Conservation (phyloP, 2,797 vertebrate genomes). For the Eulemur coronatus region DNA sequence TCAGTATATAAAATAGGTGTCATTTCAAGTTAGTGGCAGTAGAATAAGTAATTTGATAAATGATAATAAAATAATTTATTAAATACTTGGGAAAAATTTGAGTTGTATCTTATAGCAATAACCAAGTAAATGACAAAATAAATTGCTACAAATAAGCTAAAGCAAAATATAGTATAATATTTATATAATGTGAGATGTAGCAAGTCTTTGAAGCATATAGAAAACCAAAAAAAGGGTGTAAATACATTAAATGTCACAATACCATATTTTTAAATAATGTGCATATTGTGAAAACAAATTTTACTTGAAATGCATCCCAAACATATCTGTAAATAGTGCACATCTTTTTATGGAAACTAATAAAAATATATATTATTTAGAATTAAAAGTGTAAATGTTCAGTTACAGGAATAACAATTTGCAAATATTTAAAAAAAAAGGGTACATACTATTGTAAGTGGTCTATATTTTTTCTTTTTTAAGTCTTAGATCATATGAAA, state of each 20-base stretch:
- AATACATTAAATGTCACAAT: not conserved
- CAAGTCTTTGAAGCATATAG: not conserved
- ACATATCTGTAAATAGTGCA: not conserved
- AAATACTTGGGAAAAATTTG: not conserved
- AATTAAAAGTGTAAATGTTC: not conserved
- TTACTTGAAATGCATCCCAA: not conserved
- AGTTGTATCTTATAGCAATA: not conserved
- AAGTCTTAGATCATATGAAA: not conserved
- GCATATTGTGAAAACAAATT: not conserved
- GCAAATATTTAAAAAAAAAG: not conserved
- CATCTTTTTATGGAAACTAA: not conserved
- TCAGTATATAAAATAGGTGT: not conserved
- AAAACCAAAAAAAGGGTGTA: not conserved
- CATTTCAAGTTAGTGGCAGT: not conserved
- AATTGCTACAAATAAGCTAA: not conserved
- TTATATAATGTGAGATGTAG: not conserved
- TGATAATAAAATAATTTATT: not conserved
- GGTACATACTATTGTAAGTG: not conserved
- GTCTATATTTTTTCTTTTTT: not conserved
- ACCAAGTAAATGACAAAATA: not conserved
- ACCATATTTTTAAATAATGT: not conserved
- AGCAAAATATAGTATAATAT: not conserved
- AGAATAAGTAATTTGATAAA: not conserved
- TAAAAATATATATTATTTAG: not conserved
- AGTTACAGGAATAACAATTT: not conserved